Evolutionary conservation across 1,140 invertebrate genomes (phyloP).

Genomic region (Heliconius melpomene): DNA sequence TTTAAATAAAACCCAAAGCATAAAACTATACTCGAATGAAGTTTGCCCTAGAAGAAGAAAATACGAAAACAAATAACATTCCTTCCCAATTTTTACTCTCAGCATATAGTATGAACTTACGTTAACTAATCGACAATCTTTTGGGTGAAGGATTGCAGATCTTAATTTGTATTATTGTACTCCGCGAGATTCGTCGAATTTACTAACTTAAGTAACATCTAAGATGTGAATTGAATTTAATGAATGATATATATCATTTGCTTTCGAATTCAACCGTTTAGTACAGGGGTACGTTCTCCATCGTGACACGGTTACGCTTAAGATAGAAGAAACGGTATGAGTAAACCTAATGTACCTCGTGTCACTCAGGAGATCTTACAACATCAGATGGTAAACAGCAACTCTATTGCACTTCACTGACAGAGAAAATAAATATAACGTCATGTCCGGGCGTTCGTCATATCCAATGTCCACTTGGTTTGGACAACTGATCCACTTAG

Average conservation of each 20-base stretch:
- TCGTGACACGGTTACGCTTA: neutral
- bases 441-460: slow-evolving; percentile 15
- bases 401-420: neutral
- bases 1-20: neutral
- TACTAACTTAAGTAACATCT: neutral
- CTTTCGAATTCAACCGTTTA: neutral
- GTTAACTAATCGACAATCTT: slow-evolving; percentile 5
- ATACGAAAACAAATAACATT: neutral
- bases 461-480: neutral
- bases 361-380: neutral
- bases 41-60: neutral
- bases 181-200: neutral
- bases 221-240: neutral
- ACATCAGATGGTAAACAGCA: neutral
- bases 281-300: neutral
- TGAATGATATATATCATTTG: neutral
- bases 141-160: neutral
- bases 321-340: neutral
- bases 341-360: neutral
- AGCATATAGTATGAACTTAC: neutral
- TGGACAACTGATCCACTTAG: slow-evolving; percentile 11
- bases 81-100: neutral
- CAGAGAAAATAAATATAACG: slow-evolving; percentile 8
- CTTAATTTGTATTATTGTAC: neutral
- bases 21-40: neutral